phyloP scores from a whole-genome alignment of 2,113 vertebrate species.

The Felis chaus region DNA sequence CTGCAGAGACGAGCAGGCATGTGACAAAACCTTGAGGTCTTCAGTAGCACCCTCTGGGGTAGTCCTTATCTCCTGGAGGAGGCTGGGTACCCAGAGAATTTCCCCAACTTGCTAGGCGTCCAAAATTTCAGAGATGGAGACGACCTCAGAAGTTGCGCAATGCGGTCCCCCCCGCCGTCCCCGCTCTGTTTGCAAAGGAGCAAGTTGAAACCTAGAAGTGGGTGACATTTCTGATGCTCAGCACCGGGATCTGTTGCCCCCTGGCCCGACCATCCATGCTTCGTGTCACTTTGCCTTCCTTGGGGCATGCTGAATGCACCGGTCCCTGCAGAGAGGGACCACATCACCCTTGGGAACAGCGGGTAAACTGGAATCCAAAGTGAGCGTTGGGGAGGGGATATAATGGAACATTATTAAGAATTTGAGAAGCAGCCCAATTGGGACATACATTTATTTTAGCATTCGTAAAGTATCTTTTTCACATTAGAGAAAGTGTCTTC shows the following conservation, averaged over 20 bases:
- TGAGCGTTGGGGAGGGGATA: not conserved
- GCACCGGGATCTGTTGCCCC: rapidly evolving
- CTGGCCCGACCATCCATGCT: rapidly evolving
- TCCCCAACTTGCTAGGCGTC: not conserved
- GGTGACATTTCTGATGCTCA: not conserved
- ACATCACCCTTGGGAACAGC: not conserved
- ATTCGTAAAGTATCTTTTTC: not conserved
- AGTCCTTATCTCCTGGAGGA: not conserved
- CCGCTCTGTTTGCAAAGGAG: not conserved
- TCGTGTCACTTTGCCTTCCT: not conserved
- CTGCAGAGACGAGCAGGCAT: rapidly evolving
- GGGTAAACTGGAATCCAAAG: not conserved
- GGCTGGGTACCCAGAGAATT: not conserved
- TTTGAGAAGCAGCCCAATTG: not conserved
- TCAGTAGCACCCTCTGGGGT: not conserved
- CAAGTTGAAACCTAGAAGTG: not conserved
- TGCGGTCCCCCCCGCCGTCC: not conserved
- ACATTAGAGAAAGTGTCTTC: not conserved
- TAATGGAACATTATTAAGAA: not conserved
- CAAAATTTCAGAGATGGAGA: not conserved
- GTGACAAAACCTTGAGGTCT: not conserved
- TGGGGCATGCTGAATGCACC: rapidly evolving
- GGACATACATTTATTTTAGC: not conserved
- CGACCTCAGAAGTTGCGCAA: not conserved
- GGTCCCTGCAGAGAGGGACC: not conserved